Base-by-base conservation (phyloP, 1,140 invertebrate genomes). In the Sarcophaga bullata region DNA sequence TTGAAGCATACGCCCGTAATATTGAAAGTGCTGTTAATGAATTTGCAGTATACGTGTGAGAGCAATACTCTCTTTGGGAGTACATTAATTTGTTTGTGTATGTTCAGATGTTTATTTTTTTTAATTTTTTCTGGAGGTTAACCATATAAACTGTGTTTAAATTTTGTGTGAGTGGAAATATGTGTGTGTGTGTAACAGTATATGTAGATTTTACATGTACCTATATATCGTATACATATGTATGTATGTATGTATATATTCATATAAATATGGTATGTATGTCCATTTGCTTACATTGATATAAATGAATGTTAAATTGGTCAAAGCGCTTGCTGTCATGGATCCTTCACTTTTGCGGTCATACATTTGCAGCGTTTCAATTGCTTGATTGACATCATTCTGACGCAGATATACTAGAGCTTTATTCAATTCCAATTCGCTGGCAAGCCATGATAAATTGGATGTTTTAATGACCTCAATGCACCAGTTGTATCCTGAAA, bases 401-500 rank as follows among this genome's bases (percentile, higher is more conserved):
- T 97, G 95, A 83, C 96, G 95, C 15, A 99, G 90, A 90, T 95
- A 97, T 87, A 97, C 96, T 76, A 98, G 94, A 0, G 97, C 97
- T 91, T 98, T 98, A 88, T 97, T 98, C 82, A 99, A 96, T 91
- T 98, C 97, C 81, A 98, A 91, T 90, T 98, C 97, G 85, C 95
- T 95, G 17, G 97, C 96, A 49, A 98, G 88, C 84, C 93, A 92
- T 10, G 94, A 91, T 86, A 96, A 96, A 83, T 92, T 91, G 49
- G 94, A 94, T 1, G 95, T 97, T 90, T 96, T 96, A 72, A 98
- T 96, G 75, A 93, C 91, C 85, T 95, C 93, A 17, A 96, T 93
- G 88, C 94, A 96, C 95, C 94, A 94, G 84, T 93, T 93, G 85
- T 94, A 93, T 25, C 93, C 94, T 94, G 75, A 62, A 86, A 89